A percentile compares a stretch with the other conserved stretches of the same genome.
These are phyloP conservation scores for Dicycla oo DNA, from an alignment of 2,888 invertebrate genomes.

Conservation along the genomic window DNA sequence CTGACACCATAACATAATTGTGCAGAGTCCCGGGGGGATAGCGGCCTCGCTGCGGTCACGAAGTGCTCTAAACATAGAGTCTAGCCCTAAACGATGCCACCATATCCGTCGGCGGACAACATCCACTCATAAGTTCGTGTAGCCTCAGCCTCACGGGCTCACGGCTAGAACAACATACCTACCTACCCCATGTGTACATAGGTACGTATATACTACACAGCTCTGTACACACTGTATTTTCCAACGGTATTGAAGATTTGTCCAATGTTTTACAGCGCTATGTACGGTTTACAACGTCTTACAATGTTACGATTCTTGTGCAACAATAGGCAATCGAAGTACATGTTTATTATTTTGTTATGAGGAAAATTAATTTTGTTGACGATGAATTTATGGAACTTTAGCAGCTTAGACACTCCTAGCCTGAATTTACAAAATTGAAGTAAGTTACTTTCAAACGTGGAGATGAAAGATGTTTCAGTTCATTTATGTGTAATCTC, in stretches of 20 bases:
- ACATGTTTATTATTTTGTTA: conserved; percentile 44
- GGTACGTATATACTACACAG: neutral
- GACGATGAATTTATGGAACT: conserved; percentile 6
- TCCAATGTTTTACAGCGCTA: conserved; percentile 64
- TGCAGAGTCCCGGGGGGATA: conserved; percentile 77
- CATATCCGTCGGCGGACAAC: conserved; percentile 84
- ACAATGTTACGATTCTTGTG: conserved; percentile 56
- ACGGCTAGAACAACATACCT: conserved; percentile 59
- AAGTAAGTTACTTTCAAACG: neutral
- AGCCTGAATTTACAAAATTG: conserved; percentile 1
- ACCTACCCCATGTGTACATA: conserved; percentile 24
- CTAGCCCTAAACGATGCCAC: conserved; percentile 87
- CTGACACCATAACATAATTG: conserved; percentile 87
- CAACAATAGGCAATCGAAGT: conserved; percentile 53
- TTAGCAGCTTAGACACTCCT: neutral
- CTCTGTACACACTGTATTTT: conserved; percentile 38
- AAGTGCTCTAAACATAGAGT: conserved; percentile 86
- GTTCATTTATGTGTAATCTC: neutral
- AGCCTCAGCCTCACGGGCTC: conserved; percentile 72
- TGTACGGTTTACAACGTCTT: conserved; percentile 54
- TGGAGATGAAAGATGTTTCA: neutral
- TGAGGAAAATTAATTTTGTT: conserved; percentile 39
- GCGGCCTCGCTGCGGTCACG: conserved; percentile 83
- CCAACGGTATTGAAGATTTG: conserved; percentile 65
- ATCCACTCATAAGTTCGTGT: conserved; percentile 79